Base-by-base conservation (phyloP, 2,797 vertebrate species). In the Acropternis orthonyx region DNA sequence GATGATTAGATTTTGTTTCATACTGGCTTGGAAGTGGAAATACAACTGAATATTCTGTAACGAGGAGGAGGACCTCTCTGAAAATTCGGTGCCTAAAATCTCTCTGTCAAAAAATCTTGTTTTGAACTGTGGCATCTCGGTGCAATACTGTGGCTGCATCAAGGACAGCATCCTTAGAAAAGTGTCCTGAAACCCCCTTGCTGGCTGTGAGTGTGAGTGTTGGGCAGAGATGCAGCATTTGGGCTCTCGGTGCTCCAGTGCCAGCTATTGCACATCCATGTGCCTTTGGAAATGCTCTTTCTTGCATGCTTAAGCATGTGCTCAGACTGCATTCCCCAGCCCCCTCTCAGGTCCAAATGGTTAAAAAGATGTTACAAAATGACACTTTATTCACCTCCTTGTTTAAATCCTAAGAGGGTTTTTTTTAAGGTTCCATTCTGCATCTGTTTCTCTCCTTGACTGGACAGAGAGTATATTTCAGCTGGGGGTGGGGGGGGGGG, bases 181-280 rank as follows among this genome's bases (percentile, higher is more conserved):
- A 82, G 52, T 26, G 10, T 71, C 28, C 34, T 30, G 12, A 49
- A 9, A 4, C 20, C 5, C 17, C 43, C 19, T 15, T 19, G 23
- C 9, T 14, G 22, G 39, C 54, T 58, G 34, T n/a, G 59, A 19
- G 51, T 48, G 1, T 0, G 1, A 63, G 36, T 21, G 2, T 17
- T 56, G 59, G 27, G 46, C 34, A 46, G 68, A 39, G 76, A 6
- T 34, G 48, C 12, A 26, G 34, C 21, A 12, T 51, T 62, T 21
- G 11, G 63, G 54, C 39, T 67, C 21, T 41, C 20, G 20, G 36
- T 5, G 8, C 48, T 63, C 19, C 54, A 14, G 0, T 6, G 13
- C 26, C 1, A 6, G 16, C 36, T 44, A 4, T 8, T 16, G 32
- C 58, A n/a, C 65, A 49, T 23, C 26, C 10, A 1, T 1, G 0